Base-by-base conservation (phyloP, 64 coral and sea anemone species). In the Pocillopora damicornis region DNA sequence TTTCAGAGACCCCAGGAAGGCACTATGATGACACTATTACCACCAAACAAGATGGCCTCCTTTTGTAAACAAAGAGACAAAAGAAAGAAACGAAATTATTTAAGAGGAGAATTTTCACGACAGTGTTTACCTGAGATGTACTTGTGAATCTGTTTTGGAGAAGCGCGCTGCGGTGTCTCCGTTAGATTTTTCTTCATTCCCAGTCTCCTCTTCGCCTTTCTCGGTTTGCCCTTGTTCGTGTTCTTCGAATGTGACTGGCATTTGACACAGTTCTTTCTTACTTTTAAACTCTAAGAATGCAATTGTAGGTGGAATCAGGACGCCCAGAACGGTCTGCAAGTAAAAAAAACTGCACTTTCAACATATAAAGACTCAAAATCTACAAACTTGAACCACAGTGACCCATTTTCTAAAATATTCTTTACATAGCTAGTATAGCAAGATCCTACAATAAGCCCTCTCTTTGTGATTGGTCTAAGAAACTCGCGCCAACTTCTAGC, bases 251-350 rank as follows among this genome's bases (percentile, higher is more conserved):
- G 78, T 90, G 9, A 61, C 57, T 37, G 78, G 79, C 69, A 90
- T 83, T 58, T 69, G 75, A 9, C 26, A 76, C 69, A 83, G 71
- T 74, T 90, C 79, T 14, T 83, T 83, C 60, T 26, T 61, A 6
- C 38, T 74, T 58, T 83, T 81, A 16, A 90, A 83, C 66, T 90
- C 88, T 26, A 74, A 67, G 34, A n/a, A 75, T 36, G 80, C 68
- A 61, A 90, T 89, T 57, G 80, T 69, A 13, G 88, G 88, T 4
- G 88, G 88, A n/a, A 59, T 5, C 36, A 90, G 37, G 62, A 90
- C 75, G 1, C 88, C 79, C 4, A 90, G 79, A 10, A 90, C 66
- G 20, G 60, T 65, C 88, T 90, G 34, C 1, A 83, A 75, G 11
- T 17, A 42, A 0, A 78, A 78, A 8, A 77, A 30, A 30, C 30